Conservation (phyloP, 2,797 vertebrate species). For the Antrozous pallidus region DNA sequence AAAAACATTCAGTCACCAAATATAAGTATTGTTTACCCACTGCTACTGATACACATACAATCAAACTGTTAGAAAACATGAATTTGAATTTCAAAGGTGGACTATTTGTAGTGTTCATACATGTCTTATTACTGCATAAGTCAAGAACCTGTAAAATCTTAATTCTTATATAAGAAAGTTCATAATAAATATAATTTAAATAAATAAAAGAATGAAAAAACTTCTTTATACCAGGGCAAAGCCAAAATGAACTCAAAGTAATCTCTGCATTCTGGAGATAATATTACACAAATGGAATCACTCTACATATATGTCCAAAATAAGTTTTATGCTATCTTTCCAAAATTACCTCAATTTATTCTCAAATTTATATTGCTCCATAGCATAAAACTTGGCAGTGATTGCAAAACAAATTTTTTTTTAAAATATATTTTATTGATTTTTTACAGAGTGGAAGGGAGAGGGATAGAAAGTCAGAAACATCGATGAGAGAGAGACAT, state of each 20-base stretch:
- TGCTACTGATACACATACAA: background rate
- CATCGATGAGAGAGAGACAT: no score
- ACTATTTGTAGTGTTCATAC: background rate
- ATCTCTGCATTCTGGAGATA: background rate
- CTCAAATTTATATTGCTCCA: background rate
- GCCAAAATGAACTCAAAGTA: constrained; percentile 3
- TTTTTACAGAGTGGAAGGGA: no score
- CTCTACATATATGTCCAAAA: background rate
- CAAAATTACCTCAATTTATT: constrained; percentile 40
- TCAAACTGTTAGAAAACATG: background rate
- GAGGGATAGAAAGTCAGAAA: no score
- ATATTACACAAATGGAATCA: background rate
- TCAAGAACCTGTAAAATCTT: background rate
- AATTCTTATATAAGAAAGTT: background rate
- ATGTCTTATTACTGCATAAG: background rate
- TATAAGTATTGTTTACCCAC: background rate
- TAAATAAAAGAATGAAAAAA: background rate
- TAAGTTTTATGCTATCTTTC: background rate
- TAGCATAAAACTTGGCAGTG: background rate
- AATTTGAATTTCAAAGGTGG: background rate
- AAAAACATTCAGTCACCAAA: background rate
- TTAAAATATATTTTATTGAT: no score
- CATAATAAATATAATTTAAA: background rate
- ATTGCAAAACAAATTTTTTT: background rate
- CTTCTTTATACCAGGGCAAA: background rate